Conservation (phyloP, 1,140 invertebrate species). For the Papilio aristodemus region DNA sequence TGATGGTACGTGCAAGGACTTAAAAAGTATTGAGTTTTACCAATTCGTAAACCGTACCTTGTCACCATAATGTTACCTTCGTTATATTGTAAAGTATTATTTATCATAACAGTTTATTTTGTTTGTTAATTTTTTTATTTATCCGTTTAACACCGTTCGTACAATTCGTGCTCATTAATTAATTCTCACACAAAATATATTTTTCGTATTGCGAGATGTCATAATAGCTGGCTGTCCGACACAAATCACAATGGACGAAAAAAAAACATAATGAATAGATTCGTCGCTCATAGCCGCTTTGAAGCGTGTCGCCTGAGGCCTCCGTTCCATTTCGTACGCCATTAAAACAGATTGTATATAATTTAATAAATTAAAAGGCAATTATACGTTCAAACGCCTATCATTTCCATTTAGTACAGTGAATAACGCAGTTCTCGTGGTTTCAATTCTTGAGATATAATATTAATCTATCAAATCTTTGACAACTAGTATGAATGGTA, state of each 20-base stretch:
- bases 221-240: slow-evolving; percentile 30
- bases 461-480: slow-evolving; percentile 14
- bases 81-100: not conserved
- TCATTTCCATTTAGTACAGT: slow-evolving; percentile 28
- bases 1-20: too few relatives aligned
- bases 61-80: not conserved
- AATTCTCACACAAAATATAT: slow-evolving; percentile 38
- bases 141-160: slow-evolving; percentile 19
- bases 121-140: not conserved
- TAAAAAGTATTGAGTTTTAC: too few relatives aligned
- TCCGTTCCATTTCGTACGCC: slow-evolving; percentile 39
- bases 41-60: too few relatives aligned
- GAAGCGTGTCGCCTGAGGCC: slow-evolving; percentile 49
- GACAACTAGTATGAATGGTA: not conserved
- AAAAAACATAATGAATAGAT: slow-evolving; percentile 59
- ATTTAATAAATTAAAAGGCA: slow-evolving; percentile 35
- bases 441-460: slow-evolving; percentile 8
- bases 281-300: slow-evolving; percentile 48
- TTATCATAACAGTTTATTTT: not conserved
- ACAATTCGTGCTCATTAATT: slow-evolving; percentile 37
- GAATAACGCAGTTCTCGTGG: slow-evolving; percentile 23
- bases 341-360: slow-evolving; percentile 49
- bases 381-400: slow-evolving; percentile 31
- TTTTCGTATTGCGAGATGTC: slow-evolving; percentile 33
- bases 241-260: slow-evolving; percentile 49